Conservation (phyloP, 2,888 invertebrate genomes). For the Polydesmus complanatus region DNA sequence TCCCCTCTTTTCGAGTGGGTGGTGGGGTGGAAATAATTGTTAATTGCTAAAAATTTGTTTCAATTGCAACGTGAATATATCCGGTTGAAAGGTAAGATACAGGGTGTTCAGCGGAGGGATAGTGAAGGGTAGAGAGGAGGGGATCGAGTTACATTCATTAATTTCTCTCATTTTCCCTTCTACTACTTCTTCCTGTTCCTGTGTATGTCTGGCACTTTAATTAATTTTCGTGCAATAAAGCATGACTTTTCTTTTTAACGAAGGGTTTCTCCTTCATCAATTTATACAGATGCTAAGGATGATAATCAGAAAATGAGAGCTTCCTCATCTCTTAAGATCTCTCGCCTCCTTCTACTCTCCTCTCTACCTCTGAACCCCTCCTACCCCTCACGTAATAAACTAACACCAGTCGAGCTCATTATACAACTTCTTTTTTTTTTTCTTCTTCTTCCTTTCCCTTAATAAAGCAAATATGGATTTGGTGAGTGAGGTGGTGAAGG, state of each 20-base stretch:
- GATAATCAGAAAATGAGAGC: slow-evolving; percentile 1
- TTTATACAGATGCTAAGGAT: slow-evolving; percentile 7
- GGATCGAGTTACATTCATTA: not conserved
- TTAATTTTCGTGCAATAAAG: slow-evolving; percentile 13
- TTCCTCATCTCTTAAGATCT: not conserved
- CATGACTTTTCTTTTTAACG: slow-evolving; percentile 8
- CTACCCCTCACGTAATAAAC: not conserved
- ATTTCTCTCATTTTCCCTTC: not conserved
- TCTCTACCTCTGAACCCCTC: not conserved
- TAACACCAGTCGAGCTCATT: too few relatives aligned
- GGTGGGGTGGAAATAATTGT: too few relatives aligned
- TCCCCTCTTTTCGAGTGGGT: too few relatives aligned
- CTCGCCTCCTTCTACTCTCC: not conserved
- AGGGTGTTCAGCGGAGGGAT: too few relatives aligned
- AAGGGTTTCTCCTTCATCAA: not conserved
- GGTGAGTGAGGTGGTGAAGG: too few relatives aligned
- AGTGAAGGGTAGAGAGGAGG: too few relatives aligned
- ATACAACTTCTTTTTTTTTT: too few relatives aligned
- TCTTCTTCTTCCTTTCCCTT: too few relatives aligned
- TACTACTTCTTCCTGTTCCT: not conserved
- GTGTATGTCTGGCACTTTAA: slow-evolving; percentile 12
- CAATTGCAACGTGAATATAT: too few relatives aligned
- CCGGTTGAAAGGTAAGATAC: too few relatives aligned
- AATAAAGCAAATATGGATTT: too few relatives aligned
- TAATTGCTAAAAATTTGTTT: too few relatives aligned